These are phyloP conservation scores for Glaucomys volans DNA, from an alignment of 2,113 vertebrate genomes.

Conservation along the genomic window DNA sequence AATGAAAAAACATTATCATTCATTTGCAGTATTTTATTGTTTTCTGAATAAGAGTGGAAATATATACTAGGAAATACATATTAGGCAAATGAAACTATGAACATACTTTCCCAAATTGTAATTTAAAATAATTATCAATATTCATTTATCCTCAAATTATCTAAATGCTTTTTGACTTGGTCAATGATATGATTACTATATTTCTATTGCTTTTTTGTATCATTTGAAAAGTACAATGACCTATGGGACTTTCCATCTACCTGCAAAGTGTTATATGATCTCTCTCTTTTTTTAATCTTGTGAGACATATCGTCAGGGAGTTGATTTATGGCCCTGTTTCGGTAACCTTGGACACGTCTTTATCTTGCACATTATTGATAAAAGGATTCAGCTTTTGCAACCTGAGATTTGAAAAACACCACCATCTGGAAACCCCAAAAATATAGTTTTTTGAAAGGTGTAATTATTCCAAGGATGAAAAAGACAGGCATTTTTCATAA, in stretches of 20 bases:
- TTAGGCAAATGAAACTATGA: slow-evolving; percentile 32
- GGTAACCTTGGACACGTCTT: slow-evolving; percentile 81
- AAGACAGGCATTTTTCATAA: slow-evolving; percentile 72
- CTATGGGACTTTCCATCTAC: slow-evolving; percentile 2
- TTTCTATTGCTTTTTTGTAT: slow-evolving; percentile 18
- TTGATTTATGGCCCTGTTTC: slow-evolving; percentile 83
- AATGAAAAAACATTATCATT: slow-evolving; percentile 16
- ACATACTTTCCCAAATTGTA: slow-evolving; percentile 9
- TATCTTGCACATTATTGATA: slow-evolving; percentile 81
- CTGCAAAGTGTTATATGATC: slow-evolving; percentile 55
- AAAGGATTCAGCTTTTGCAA: slow-evolving; percentile 77
- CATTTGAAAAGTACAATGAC: slow-evolving; percentile 63
- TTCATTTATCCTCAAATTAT: slow-evolving; percentile 29
- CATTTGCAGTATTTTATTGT: slow-evolving; percentile 11
- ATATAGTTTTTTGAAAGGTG: slow-evolving; percentile 74
- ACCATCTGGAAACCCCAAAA: slow-evolving; percentile 59
- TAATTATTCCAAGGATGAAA: slow-evolving; percentile 77
- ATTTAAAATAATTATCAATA: slow-evolving; percentile 53
- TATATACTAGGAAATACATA: not conserved
- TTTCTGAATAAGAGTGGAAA: slow-evolving; percentile 17
- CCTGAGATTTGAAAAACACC: slow-evolving; percentile 71
- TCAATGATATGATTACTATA: not conserved
- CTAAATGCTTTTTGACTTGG: slow-evolving; percentile 22
- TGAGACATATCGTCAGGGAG: slow-evolving; percentile 36
- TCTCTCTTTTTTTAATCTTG: slow-evolving; percentile 74